phyloP scores from a whole-genome alignment of 2,888 invertebrate species.

The Cerastis leucographa region DNA sequence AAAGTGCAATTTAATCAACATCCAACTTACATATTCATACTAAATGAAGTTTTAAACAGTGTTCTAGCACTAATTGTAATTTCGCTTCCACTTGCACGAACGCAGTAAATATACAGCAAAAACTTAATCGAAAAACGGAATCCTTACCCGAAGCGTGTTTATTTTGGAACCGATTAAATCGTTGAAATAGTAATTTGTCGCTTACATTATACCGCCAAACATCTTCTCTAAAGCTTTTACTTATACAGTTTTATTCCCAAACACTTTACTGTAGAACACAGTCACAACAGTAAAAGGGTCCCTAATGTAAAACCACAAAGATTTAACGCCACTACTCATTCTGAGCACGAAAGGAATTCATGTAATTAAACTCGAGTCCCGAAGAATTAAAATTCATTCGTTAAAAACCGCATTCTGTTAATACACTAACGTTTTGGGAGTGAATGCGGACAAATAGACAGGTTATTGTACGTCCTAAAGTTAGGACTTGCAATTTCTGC shows the following conservation, averaged over 20 bases:
- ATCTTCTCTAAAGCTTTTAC: conserved; percentile 35
- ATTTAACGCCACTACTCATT: conserved; percentile 64
- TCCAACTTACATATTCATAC: conserved; percentile 43
- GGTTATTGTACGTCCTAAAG: conserved; percentile 1
- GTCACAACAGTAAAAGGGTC: conserved; percentile 54
- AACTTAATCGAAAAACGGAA: conserved; percentile 44
- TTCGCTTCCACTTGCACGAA: conserved; percentile 20
- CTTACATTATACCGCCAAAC: conserved; percentile 25
- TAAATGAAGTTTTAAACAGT: conserved; percentile 37
- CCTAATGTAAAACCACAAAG: conserved; percentile 62
- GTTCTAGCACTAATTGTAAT: conserved; percentile 44
- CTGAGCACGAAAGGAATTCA: conserved; percentile 60
- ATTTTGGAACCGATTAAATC: conserved; percentile 44
- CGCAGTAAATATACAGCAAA: conserved; percentile 36
- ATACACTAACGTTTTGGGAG: conserved; percentile 49
- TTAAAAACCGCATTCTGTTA: conserved; percentile 56
- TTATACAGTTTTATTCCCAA: conserved; percentile 42
- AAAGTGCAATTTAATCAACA: conserved; percentile 58
- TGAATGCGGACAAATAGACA: conserved; percentile 12
- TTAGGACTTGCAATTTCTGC: conserved; percentile 53
- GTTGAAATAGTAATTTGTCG: conserved; percentile 45
- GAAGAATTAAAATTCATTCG: conserved; percentile 61
- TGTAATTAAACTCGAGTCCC: conserved; percentile 63
- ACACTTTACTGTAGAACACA: conserved; percentile 42
- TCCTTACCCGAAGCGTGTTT: conserved; percentile 31